Conservation (phyloP, 2,888 invertebrate genomes). For the Steinernema scapterisci region DNA sequence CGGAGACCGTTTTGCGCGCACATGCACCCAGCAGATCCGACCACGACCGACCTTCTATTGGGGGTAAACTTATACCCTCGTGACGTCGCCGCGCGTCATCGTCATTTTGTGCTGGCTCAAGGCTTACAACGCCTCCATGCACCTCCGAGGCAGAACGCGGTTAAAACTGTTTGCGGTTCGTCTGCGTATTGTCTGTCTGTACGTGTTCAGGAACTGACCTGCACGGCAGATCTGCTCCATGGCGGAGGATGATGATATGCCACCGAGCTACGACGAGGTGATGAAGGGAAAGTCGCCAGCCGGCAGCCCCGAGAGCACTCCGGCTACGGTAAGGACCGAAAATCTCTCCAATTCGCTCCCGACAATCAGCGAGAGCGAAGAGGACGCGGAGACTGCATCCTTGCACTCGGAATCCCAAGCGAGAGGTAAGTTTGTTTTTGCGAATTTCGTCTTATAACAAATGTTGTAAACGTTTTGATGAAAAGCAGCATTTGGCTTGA, state of each 20-base stretch:
- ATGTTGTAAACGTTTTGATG: too few relatives aligned
- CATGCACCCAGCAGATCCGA: constrained; percentile 15
- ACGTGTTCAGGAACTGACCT: not conserved
- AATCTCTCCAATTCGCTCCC: not conserved
- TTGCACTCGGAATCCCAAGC: not conserved
- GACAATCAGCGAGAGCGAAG: constrained; percentile 20
- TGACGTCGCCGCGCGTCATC: constrained; percentile 25
- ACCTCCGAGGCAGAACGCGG: not conserved
- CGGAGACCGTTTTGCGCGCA: not conserved
- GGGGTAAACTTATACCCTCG: constrained; percentile 26
- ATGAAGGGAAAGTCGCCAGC: constrained; percentile 4
- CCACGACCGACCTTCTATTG: not conserved
- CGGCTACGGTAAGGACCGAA: not conserved
- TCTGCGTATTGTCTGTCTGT: constrained; percentile 1
- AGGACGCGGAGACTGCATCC: not conserved
- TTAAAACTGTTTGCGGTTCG: not conserved
- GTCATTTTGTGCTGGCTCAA: not conserved
- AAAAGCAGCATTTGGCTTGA: too few relatives aligned
- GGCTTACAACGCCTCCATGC: constrained; percentile 23
- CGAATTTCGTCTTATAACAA: too few relatives aligned
- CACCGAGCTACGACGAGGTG: constrained; percentile 27
- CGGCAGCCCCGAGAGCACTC: not conserved
- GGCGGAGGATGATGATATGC: constrained; percentile 8
- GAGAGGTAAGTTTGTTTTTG: not conserved
- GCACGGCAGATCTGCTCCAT: not conserved